Evolutionary conservation across 2,797 vertebrate genomes (phyloP).

Genomic region (Rhabdomys pumilio): DNA sequence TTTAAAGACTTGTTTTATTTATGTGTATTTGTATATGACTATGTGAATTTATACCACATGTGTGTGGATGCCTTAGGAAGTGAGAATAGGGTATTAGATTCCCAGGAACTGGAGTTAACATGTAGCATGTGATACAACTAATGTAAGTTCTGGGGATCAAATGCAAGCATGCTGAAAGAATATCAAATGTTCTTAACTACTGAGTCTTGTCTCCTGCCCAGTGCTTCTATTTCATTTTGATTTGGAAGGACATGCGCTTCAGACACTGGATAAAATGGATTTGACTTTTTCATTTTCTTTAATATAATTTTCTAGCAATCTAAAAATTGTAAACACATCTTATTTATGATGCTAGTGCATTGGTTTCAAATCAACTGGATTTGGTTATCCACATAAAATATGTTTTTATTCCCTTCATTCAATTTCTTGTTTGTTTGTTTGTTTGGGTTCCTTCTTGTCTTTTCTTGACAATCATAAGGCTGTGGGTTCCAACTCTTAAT

Average conservation of each 20-base stretch:
- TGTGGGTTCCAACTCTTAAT: neutral
- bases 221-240: neutral
- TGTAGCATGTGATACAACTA: neutral
- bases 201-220: neutral
- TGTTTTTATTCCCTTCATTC: neutral
- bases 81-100: neutral
- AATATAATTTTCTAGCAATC: neutral
- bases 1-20: neutral
- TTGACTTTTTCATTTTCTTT: neutral
- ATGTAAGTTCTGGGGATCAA: neutral
- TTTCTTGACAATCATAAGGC: neutral
- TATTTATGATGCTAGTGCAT: neutral
- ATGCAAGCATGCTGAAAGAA: too few species aligned
- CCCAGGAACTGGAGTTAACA: neutral
- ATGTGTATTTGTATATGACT: neutral
- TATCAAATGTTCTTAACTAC: neutral
- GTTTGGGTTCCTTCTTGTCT: neutral
- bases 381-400: neutral
- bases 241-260: conserved; percentile 27
- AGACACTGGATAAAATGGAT: neutral
- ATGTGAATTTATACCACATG: neutral
- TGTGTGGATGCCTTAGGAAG: neutral
- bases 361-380: neutral
- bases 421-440: neutral
- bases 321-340: neutral